These are phyloP conservation scores for Drymodes brunneopygia DNA, from an alignment of 2,113 vertebrate genomes.

Conservation along the genomic window DNA sequence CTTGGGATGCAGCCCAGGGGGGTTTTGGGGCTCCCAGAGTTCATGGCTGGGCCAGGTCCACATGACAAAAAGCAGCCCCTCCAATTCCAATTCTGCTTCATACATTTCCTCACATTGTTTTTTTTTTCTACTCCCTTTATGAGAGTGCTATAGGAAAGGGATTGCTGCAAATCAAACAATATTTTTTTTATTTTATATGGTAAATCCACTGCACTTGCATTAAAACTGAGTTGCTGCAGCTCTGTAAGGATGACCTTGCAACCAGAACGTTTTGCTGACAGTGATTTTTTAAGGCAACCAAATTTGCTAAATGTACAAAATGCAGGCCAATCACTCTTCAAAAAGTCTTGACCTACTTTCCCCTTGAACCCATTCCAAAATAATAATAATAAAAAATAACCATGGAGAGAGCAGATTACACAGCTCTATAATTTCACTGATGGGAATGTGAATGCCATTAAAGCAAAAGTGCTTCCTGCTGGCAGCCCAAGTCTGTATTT, in stretches of 20 bases:
- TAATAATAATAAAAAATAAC: slow-evolving; percentile 63
- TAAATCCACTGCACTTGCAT: not conserved
- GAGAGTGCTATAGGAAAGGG: not conserved
- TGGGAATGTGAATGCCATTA: slow-evolving; percentile 63
- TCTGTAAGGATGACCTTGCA: not conserved
- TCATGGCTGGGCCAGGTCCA: not conserved
- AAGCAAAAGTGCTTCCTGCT: slow-evolving; percentile 59
- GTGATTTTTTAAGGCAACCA: slow-evolving; percentile 44
- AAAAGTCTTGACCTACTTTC: slow-evolving; percentile 62
- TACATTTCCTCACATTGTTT: not conserved
- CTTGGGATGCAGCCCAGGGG: not conserved
- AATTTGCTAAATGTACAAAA: slow-evolving; percentile 61
- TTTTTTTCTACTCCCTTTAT: not conserved
- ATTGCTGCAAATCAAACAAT: not conserved
- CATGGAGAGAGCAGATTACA: slow-evolving; percentile 52
- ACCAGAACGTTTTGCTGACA: slow-evolving; percentile 42
- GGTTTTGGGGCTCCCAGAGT: not conserved
- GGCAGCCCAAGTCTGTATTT: slow-evolving; percentile 59
- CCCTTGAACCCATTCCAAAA: slow-evolving; percentile 54
- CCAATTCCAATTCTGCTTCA: not conserved
- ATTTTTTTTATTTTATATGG: not conserved
- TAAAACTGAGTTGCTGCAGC: not conserved
- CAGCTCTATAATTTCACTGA: slow-evolving; percentile 55
- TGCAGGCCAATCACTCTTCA: slow-evolving; percentile 28
- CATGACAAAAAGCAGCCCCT: not conserved